Conservation (phyloP, 2,113 vertebrate species). For the Pachyramphus minor region DNA sequence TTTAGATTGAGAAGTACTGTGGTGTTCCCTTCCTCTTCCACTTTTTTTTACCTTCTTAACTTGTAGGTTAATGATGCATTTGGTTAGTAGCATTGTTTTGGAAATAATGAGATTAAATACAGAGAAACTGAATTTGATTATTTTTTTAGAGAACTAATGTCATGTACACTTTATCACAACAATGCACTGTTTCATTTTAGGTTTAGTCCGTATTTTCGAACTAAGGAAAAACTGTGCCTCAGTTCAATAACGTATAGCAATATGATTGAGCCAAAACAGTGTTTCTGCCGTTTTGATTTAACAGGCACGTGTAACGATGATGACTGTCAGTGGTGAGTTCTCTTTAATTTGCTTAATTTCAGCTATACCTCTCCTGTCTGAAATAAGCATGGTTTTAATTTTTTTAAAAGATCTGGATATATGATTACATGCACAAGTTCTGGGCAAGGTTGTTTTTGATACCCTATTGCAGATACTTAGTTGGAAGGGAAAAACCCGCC, state of each 20-base stretch:
- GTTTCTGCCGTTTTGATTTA: constrained; percentile 94
- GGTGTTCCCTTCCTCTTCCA: background rate
- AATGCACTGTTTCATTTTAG: constrained; percentile 59
- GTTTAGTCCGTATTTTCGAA: constrained; percentile 96
- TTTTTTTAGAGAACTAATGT: background rate
- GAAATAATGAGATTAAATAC: background rate
- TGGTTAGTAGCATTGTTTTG: background rate
- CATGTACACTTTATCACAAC: background rate
- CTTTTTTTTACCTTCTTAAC: background rate
- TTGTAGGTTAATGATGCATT: background rate
- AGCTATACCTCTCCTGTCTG: background rate
- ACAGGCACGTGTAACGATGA: constrained; percentile 96
- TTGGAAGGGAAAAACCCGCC: background rate
- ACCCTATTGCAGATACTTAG: background rate
- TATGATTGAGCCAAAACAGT: constrained; percentile 84
- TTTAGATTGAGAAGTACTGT: background rate
- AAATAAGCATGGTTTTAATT: background rate
- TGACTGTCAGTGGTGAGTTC: constrained; percentile 88
- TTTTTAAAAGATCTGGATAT: background rate
- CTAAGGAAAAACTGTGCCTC: constrained; percentile 92
- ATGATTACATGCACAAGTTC: background rate
- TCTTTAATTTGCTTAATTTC: background rate
- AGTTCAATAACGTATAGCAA: constrained; percentile 91
- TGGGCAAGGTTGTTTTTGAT: background rate
- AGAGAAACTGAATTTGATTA: background rate